Conservation (phyloP, 2,888 invertebrate species). For the Lasioglossum pauxillum region DNA sequence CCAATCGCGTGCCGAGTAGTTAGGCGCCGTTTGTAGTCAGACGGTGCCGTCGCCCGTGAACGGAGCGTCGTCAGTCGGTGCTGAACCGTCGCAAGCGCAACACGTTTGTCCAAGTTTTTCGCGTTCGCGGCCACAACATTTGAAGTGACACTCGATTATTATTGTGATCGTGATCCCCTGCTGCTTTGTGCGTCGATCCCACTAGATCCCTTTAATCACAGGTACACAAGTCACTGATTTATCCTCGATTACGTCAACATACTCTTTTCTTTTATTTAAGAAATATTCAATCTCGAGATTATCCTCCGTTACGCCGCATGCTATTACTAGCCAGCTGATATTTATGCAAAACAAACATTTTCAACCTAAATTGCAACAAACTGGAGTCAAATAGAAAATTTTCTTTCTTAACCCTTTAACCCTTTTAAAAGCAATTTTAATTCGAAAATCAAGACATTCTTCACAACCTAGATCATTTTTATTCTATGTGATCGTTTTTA, state of each 20-base stretch:
- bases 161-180: not conserved
- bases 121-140: not conserved
- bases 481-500: too few species aligned
- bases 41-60: constrained; percentile 33
- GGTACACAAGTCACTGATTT: constrained; percentile 15
- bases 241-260: not conserved
- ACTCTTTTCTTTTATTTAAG: not conserved
- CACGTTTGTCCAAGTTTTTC: not conserved
- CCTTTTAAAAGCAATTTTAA: too few species aligned
- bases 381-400: too few species aligned
- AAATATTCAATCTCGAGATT: too few species aligned
- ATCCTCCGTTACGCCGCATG: too few species aligned
- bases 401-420: too few species aligned
- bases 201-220: not conserved
- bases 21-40: constrained; percentile 67
- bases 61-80: constrained; percentile 63
- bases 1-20: constrained; percentile 66
- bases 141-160: not conserved
- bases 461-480: too few species aligned
- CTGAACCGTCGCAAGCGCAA: constrained; percentile 47
- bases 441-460: too few species aligned
- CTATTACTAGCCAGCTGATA: too few species aligned
- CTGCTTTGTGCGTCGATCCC: not conserved
- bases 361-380: too few species aligned
- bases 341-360: too few species aligned